Percentiles rank a stretch among this genome's conserved stretches.
phyloP scores from a whole-genome alignment of 1,140 invertebrate genomes.

The silkworm (Bombyx mori) region DNA sequence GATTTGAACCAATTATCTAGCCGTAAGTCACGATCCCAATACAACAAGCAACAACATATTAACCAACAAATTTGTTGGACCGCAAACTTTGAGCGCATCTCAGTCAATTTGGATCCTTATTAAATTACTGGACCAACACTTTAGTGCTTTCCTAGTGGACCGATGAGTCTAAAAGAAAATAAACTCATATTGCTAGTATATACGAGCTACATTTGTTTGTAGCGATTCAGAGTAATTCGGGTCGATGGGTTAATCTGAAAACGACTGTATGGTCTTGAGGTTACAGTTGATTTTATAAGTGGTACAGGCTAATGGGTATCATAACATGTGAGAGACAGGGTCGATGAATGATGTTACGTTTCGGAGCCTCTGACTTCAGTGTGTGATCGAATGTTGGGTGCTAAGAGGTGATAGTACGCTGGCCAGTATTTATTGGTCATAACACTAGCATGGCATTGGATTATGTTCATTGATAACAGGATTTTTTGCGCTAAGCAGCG shows the following conservation, averaged over 20 bases:
- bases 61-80: constrained; percentile 49
- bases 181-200: background rate
- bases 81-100: constrained; percentile 54
- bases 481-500: too few relatives aligned
- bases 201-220: background rate
- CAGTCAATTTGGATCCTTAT: constrained; percentile 64
- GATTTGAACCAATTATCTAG: constrained; percentile 8
- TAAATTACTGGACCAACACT: constrained; percentile 59
- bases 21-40: constrained; percentile 13
- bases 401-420: background rate
- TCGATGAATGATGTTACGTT: constrained; percentile 50
- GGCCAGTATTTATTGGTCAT: background rate
- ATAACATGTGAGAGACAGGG: constrained; percentile 34
- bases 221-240: constrained; percentile 7
- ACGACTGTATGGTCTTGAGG: background rate
- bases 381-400: constrained; percentile 27
- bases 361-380: constrained; percentile 45
- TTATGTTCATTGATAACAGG: too few relatives aligned
- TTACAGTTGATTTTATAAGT: constrained; percentile 16
- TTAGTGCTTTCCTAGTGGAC: constrained; percentile 22
- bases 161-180: constrained; percentile 8
- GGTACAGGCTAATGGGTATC: background rate
- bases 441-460: background rate
- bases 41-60: constrained; percentile 59
- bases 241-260: constrained; percentile 4